Evolutionary conservation across 2,113 vertebrate genomes (phyloP), one percentile per base, ranked within the genome.

Genomic region (Vulpes lagopus): DNA sequence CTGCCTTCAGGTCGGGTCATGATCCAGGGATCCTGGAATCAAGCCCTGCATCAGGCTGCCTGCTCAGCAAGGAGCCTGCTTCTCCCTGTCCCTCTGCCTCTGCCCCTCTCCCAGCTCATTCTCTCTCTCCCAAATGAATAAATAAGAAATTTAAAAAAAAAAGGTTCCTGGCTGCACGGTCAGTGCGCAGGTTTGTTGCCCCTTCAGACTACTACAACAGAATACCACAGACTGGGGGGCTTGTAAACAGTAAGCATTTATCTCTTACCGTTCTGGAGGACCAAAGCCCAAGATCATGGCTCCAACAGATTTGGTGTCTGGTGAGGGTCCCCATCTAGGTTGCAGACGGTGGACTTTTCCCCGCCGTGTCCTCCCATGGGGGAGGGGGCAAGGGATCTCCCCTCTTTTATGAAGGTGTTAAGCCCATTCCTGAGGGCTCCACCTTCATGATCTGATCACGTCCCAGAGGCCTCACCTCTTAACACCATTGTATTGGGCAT

Each of bases 151-250:
- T 64, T 12, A 11, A 64, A n/a, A n/a, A 19, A 35, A 20, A n/a
- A 69, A n/a, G n/a, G 55, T 6, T 9, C 62, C 30, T 20, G 19
- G 81, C 95, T 89, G 2, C 30, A 38, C 0, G 12, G 35, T 38
- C 49, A 11, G 8, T 11, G 15, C 15, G 32, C 22, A 65, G 59
- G 22, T 49, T 3, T 5, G n/a, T 23, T 30, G 74, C 60, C 23
- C 2, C 0, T 57, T 27, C 7, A 35, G 19, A 35, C 6, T 0
- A n/a, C 49, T n/a, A 1, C 69, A 15, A 69, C 71, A 23, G 38
- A 65, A 55, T 14, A 1, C 22, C 55, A 60, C 57, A 32, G 25
- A 7, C 69, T 5, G 2, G 11, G 38, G 10, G 55, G 15, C 55
- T 62, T 60, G 12, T 6, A 10, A 11, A 51, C 79, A 53, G 2